Evolutionary conservation across 2,888 invertebrate species (phyloP), one percentile per base, ranked within the genome.

Genomic region (Eupeodes latifasciatus): DNA sequence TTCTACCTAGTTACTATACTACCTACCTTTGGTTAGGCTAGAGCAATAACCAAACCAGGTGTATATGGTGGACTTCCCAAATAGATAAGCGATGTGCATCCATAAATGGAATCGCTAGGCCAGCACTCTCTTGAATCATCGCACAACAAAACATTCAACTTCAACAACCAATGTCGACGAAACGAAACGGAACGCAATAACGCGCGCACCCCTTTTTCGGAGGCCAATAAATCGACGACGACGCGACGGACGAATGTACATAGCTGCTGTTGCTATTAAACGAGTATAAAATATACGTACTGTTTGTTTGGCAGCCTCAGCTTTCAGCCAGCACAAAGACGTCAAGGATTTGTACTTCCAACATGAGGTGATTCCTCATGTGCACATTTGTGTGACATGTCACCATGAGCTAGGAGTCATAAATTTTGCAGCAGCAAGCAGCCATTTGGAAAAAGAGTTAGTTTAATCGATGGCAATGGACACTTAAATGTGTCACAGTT

Each of bases 181-280:
- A n/a, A 47, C 19, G 27, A 66, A 72, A 85, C 81, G 87, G 84
- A 80, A 87, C 84, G 87, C 87, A 87, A 84, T 87, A 87, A 81
- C 80, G 83, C 71, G 87, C 80, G 88, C 88, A 88, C 88, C 88
- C 88, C 88, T 88, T 88, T 88, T 88, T 85, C 81, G 88, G 88
- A 85, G 47, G 47, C 88, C 74, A 88, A 88, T 88, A 88, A 88
- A 88, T 88, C 85, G 62, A 75, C 59, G 27, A 57, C 40, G 40
- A 40, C 40, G 40, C 40, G 40, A 40, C 40, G 40, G 40, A 40
- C 40, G 40, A 40, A 27, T 27, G 27, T 27, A 47, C 64, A 16
- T 34, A 11, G 47, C 11, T 27, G 72, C 77, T 36, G 72, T 34
- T 71, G 72, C 12, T 57, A 44, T 44, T 71, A 11, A 1, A 14